These are phyloP conservation scores for Myrmecobius fasciatus DNA, from an alignment of 2,113 vertebrate genomes.

Conservation along the genomic window DNA sequence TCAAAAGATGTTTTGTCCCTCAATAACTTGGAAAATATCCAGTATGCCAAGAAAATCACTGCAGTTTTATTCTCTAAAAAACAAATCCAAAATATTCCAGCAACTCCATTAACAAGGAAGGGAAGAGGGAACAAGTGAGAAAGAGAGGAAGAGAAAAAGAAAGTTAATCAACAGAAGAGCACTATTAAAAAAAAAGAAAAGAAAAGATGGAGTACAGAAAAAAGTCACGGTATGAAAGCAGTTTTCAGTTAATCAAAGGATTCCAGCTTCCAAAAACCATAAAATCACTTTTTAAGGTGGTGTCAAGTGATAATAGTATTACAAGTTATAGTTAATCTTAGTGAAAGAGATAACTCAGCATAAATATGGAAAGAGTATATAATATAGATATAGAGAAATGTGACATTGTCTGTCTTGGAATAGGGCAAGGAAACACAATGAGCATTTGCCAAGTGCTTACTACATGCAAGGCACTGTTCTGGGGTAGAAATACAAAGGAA, in stretches of 20 bases:
- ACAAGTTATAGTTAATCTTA: background rate
- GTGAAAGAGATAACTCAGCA: background rate
- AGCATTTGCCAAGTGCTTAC: background rate
- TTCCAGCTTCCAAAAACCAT: background rate
- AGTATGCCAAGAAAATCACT: constrained; percentile 22
- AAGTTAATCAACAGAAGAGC: background rate
- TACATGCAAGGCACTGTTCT: background rate
- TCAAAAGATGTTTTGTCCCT: constrained; percentile 16
- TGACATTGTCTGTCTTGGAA: background rate
- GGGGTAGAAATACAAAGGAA: background rate
- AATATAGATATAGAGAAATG: background rate
- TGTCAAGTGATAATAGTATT: background rate
- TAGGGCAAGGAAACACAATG: background rate
- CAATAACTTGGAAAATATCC: background rate
- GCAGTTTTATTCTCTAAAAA: constrained; percentile 39
- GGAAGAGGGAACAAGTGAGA: background rate
- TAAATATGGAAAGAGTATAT: background rate
- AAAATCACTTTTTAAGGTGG: constrained; percentile 23
- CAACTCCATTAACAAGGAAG: background rate
- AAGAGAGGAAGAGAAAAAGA: background rate
- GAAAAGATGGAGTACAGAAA: rapidly evolving
- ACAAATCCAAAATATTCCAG: constrained; percentile 20
- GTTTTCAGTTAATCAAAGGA: background rate
- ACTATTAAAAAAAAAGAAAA: rapidly evolving
- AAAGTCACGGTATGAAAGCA: constrained; percentile 11